These are phyloP conservation scores for Phallusia fumigata DNA, from an alignment of 23 tunicate species.

Conservation along the genomic window DNA sequence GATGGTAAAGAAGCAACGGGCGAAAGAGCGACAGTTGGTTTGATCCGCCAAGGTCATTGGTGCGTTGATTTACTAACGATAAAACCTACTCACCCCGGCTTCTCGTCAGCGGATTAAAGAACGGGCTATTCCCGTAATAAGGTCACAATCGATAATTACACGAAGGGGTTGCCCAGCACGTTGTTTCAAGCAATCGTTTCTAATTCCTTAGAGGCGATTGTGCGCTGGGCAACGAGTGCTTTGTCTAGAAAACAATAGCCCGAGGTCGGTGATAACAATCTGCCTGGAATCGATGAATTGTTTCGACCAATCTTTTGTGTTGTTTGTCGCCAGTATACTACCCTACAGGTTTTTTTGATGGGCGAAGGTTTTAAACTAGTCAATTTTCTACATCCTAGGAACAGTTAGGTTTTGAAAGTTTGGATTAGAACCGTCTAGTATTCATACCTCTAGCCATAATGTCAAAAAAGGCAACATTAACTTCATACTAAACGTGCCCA, in stretches of 20 bases:
- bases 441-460: no score
- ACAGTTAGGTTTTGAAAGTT: no score
- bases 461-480: no score
- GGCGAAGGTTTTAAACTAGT: no score
- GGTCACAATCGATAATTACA: conserved; percentile 10
- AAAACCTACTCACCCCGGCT: not conserved
- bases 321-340: no score
- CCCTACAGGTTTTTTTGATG: no score
- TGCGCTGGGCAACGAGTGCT: not conserved
- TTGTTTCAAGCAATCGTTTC: not conserved
- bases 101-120: conserved; percentile 1
- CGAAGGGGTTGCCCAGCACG: no score
- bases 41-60: not conserved
- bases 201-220: conserved; percentile 11
- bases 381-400: no score
- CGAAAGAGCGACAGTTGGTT: not conserved
- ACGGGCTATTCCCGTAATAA: not conserved
- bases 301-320: no score
- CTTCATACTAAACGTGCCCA: no score
- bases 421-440: no score
- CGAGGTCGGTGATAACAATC: not conserved
- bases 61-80: not conserved
- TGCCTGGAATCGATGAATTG: not conserved
- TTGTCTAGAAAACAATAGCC: not conserved
- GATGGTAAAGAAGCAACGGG: no score